Base-by-base conservation (phyloP, 2,888 invertebrate species). In the Ophion ventricosus region DNA sequence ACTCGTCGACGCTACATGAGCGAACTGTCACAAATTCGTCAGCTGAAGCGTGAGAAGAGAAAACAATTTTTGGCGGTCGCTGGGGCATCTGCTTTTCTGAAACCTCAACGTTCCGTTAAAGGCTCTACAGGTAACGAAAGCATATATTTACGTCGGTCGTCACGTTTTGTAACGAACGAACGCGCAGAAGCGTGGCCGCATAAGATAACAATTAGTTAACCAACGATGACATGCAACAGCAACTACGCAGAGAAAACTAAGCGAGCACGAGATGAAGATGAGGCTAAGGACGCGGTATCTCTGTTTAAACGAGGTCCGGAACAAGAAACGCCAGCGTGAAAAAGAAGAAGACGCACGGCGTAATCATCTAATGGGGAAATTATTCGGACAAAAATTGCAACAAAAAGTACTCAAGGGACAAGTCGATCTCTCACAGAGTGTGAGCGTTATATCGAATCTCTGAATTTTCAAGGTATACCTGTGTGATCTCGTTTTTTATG, bases 361-460 rank as follows among this genome's bases (percentile, higher is more conserved):
- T 10, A 97, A 97, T 93, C 95, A 96, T 87, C 92, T 97, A 40
- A 95, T 97, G 95, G 96, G 96, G 1, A 95, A 96, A 91, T 94
- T 97, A 81, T 97, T 97, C 93, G 96, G 96, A 91, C 96, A 95
- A 95, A 96, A 96, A 94, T 94, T 97, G 70, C 96, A 96, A 91
- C 95, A 95, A 90, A 95, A 95, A 91, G 95, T 95, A 17, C 93
- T 97, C 23, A 94, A 94, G 86, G 97, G 96, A 61, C 94, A 95
- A 87, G 95, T 95, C 43, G 95, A 96, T 90, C 92, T 96, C 43
- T 96, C 96, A 54, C 95, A 95, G 88, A 95, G 95, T 91, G 94
- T 94, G 87, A 94, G 95, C 81, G 94, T 96, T 83, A 94, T 96
- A 88, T 93, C 93, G 17, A 93, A 93, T 87, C 88, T 93, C 67